Evolutionary conservation across 2,888 invertebrate genomes (phyloP).

Genomic region (Harmothoe impar): DNA sequence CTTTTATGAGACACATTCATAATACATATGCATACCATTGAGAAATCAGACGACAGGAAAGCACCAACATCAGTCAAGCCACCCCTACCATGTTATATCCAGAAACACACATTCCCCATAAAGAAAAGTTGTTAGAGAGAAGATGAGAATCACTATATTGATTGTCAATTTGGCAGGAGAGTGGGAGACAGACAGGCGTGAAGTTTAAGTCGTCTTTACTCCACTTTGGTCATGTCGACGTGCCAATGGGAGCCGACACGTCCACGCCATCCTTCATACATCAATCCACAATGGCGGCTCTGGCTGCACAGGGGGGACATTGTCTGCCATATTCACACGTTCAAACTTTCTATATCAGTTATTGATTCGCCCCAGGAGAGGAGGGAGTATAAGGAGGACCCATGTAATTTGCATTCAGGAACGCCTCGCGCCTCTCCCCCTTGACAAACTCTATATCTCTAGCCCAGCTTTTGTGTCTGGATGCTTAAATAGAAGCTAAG

Average conservation of each 20-base stretch:
- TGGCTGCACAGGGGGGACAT: neutral
- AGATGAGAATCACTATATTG: too few relatives aligned
- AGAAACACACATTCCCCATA: too few relatives aligned
- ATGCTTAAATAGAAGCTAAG: conserved; percentile 29
- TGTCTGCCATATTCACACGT: conserved; percentile 57
- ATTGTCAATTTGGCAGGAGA: neutral
- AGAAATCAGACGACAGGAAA: too few relatives aligned
- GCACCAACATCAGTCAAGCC: too few relatives aligned
- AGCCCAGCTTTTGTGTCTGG: neutral
- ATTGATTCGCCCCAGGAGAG: conserved; percentile 46
- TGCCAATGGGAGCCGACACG: conserved; percentile 16
- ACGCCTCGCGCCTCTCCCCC: neutral
- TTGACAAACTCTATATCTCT: neutral
- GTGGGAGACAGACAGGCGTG: conserved; percentile 32
- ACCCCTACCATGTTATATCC: too few relatives aligned
- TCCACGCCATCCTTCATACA: conserved; percentile 54
- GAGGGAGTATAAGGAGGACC: neutral
- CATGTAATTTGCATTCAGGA: conserved; percentile 49
- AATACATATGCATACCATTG: too few relatives aligned
- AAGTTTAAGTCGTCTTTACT: conserved; percentile 47
- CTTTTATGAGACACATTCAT: too few relatives aligned
- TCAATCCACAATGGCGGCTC: conserved; percentile 32
- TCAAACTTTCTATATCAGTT: conserved; percentile 61
- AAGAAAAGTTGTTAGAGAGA: too few relatives aligned
- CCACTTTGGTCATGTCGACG: conserved; percentile 23